A percentile compares a stretch with the other conserved stretches of the same genome.
phyloP scores from a whole-genome alignment of 2,113 vertebrate species.

The Nycticryphes semicollaris region DNA sequence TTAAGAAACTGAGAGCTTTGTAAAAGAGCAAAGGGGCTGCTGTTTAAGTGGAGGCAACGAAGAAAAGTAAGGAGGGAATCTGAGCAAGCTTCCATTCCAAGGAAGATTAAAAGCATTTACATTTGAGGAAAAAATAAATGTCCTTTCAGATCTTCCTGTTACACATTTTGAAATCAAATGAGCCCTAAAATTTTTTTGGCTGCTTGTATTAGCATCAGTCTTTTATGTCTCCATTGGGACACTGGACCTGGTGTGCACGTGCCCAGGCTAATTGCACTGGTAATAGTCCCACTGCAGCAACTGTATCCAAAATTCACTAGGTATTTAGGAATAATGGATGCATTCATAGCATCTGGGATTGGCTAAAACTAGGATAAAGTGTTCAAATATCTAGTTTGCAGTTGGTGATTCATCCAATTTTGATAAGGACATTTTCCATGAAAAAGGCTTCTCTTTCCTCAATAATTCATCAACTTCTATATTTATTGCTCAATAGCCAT shows the following conservation, averaged over 20 bases:
- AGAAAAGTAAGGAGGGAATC: constrained; percentile 18
- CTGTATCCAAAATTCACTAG: neutral
- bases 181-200: constrained; percentile 52
- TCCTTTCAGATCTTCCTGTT: constrained; percentile 39
- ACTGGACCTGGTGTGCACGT: neutral
- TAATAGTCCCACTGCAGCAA: constrained; percentile 12
- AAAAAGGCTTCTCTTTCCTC: neutral
- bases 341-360: neutral
- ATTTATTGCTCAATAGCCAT: neutral
- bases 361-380: neutral
- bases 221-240: neutral
- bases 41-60: neutral
- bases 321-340: constrained; percentile 4
- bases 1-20: constrained; percentile 31
- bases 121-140: neutral
- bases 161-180: constrained; percentile 34
- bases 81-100: constrained; percentile 22
- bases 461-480: neutral
- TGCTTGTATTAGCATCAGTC: neutral
- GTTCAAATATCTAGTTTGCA: neutral
- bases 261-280: neutral
- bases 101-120: constrained; percentile 41
- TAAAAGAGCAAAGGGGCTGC: constrained; percentile 25
- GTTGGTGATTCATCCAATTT: neutral
- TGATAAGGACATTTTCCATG: neutral